A percentile compares a stretch with the other conserved stretches of the same genome.
Evolutionary conservation across 2,113 vertebrate species (phyloP).

Genomic region (Prunella himalayana): DNA sequence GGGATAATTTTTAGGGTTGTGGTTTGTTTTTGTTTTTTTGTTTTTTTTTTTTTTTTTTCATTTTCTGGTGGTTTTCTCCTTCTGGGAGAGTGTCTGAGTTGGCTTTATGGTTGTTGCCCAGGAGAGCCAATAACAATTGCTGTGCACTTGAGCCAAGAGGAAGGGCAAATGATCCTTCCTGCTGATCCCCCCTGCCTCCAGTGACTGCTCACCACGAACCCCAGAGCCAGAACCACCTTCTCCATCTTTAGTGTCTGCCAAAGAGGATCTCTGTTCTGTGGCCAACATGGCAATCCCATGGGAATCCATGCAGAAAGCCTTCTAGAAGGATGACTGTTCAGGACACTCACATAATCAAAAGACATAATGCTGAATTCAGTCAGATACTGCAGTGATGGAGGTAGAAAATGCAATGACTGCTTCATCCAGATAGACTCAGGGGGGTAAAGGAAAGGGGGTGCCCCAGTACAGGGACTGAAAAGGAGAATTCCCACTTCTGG

Average conservation of each 20-base stretch:
- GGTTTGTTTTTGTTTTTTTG: no score
- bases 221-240: not conserved
- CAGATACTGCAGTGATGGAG: not conserved
- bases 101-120: not conserved
- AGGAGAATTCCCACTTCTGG: not conserved
- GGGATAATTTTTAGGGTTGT: not conserved
- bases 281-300: not conserved
- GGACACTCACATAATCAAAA: not conserved
- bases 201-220: not conserved
- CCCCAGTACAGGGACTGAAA: not conserved
- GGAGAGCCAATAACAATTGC: not conserved
- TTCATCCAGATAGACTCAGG: not conserved
- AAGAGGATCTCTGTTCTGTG: not conserved
- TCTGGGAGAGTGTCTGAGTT: not conserved
- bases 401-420: not conserved
- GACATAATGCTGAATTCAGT: not conserved
- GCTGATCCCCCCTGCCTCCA: not conserved
- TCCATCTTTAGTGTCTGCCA: not conserved
- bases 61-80: not conserved
- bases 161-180: not conserved
- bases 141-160: rapidly evolving
- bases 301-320: not conserved
- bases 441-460: not conserved
- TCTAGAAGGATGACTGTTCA: not conserved
- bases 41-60: not conserved